These are phyloP conservation scores for Acanthosoma haemorrhoidale DNA, from an alignment of 2,888 invertebrate species.

Conservation along the genomic window DNA sequence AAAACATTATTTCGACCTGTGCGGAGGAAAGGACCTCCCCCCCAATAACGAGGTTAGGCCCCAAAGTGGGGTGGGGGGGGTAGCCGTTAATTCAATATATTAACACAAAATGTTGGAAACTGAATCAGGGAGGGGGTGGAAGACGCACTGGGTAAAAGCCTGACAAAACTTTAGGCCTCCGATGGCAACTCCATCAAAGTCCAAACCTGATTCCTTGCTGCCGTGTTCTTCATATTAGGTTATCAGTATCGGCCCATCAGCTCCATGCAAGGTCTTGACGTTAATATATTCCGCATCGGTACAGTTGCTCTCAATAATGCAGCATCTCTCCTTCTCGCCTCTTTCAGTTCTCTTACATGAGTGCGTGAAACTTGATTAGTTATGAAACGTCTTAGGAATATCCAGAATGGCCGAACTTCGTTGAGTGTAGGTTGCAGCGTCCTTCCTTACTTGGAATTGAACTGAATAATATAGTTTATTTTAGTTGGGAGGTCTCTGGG, in stretches of 20 bases:
- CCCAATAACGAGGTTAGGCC: constrained; percentile 1
- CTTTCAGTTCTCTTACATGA: not conserved
- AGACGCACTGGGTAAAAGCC: not conserved
- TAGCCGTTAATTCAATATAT: constrained; percentile 26
- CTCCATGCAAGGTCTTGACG: not conserved
- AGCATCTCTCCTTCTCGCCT: not conserved
- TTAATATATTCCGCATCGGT: not conserved
- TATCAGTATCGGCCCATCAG: not conserved
- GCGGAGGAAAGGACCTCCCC: not conserved
- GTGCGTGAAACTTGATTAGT: too few species aligned
- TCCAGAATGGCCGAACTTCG: too few species aligned
- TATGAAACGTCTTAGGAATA: too few species aligned
- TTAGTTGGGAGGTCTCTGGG: too few species aligned
- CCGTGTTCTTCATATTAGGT: not conserved
- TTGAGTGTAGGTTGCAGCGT: too few species aligned
- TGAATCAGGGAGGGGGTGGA: not conserved
- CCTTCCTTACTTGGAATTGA: too few species aligned
- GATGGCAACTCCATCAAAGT: constrained; percentile 4
- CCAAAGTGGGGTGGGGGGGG: not conserved
- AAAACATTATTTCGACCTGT: not conserved
- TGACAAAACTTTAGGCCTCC: constrained; percentile 15
- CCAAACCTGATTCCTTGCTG: not conserved
- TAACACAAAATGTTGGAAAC: constrained; percentile 17
- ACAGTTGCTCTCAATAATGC: not conserved
- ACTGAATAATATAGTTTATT: too few species aligned